Evolutionary conservation across 2,888 invertebrate genomes (phyloP).

Genomic region (Glyphotaelius pellucidus): DNA sequence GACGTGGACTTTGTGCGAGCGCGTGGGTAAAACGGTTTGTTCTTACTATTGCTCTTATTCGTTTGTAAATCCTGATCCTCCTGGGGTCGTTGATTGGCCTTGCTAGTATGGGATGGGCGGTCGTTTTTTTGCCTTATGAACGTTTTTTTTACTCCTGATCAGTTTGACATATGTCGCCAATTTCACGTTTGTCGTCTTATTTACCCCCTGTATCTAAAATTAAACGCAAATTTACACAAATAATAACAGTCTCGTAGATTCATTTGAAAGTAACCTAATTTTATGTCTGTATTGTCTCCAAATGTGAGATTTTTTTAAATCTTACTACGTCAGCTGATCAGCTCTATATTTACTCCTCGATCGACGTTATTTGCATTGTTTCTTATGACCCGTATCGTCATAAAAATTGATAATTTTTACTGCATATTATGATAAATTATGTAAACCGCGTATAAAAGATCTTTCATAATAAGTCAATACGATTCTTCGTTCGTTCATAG

Average conservation of each 20-base stretch:
- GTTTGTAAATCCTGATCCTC: conserved; percentile 26
- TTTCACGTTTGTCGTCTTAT: conserved; percentile 44
- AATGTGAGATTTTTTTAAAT: conserved; percentile 46
- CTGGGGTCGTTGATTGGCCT: conserved; percentile 56
- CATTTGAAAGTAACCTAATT: conserved; percentile 54
- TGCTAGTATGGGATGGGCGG: conserved; percentile 59
- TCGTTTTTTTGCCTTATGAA: conserved; percentile 52
- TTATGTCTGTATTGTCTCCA: conserved; percentile 17
- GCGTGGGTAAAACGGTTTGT: conserved; percentile 34
- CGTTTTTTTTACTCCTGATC: conserved; percentile 37
- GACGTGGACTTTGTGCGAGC: conserved; percentile 39
- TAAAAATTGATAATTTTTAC: not conserved
- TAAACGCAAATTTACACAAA: not conserved
- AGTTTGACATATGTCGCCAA: conserved; percentile 54
- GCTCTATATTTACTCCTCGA: conserved; percentile 45
- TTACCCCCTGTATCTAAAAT: not conserved
- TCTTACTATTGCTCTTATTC: not conserved
- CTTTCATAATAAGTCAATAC: not conserved
- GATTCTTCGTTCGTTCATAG: not conserved
- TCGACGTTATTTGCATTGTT: conserved; percentile 31
- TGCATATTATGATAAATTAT: not conserved
- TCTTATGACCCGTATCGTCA: not conserved
- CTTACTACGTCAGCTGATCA: conserved; percentile 62
- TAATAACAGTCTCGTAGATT: not conserved
- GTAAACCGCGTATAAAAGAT: not conserved